Conservation (phyloP, 2,888 invertebrate species). For the Geotrupes spiniger region DNA sequence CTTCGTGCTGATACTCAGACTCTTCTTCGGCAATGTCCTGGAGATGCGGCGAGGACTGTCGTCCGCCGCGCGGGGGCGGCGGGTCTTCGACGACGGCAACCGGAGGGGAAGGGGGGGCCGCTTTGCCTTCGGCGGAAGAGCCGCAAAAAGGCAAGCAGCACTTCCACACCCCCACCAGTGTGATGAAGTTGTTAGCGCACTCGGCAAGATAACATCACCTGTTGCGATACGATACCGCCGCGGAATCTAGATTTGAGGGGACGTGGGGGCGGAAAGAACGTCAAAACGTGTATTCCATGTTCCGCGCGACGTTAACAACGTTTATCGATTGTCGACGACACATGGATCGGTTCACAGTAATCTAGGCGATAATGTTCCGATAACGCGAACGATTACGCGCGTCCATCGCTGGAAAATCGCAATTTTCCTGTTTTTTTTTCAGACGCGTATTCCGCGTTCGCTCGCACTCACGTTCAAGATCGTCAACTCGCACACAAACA, state of each 20-base stretch:
- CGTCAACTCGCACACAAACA: conserved; percentile 8
- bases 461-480: conserved; percentile 2
- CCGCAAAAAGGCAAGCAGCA: conserved; percentile 82
- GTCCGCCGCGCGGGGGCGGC: conserved; percentile 56
- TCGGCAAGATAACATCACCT: conserved; percentile 34
- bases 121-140: conserved; percentile 58
- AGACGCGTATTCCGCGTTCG: not conserved
- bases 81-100: conserved; percentile 56
- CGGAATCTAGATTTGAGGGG: too few relatives aligned
- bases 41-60: conserved; percentile 67
- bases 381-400: conserved; percentile 1
- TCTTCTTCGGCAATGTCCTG: conserved; percentile 84
- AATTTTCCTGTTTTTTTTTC: too few relatives aligned
- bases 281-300: conserved; percentile 10
- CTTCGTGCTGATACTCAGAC: conserved; percentile 58
- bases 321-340: conserved; percentile 37
- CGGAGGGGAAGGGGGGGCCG: conserved; percentile 38
- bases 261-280: too few relatives aligned
- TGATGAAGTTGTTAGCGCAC: conserved; percentile 44
- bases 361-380: conserved; percentile 10
- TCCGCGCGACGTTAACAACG: conserved; percentile 19
- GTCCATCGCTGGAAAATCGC: not conserved
- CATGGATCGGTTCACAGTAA: conserved; percentile 28
- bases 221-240: conserved; percentile 15
- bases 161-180: conserved; percentile 76